Evolutionary conservation across 2,888 invertebrate genomes (phyloP).

Genomic region (Drosophila parthenogenetica): DNA sequence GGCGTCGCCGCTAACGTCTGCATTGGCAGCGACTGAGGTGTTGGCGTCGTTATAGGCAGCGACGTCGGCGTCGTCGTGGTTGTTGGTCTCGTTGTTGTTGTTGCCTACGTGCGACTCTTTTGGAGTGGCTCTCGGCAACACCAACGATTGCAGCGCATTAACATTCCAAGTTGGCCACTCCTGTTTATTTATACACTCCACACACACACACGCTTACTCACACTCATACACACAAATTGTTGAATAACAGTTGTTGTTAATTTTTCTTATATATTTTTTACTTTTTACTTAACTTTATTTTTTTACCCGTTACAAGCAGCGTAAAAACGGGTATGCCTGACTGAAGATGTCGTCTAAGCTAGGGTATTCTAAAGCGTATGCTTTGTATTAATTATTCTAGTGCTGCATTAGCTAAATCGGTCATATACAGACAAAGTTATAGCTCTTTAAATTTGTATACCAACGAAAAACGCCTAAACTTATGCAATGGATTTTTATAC

Average conservation of each 20-base stretch:
- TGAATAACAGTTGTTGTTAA: constrained; percentile 77
- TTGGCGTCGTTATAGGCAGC: constrained; percentile 13
- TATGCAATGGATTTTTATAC: not conserved
- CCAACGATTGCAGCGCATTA: constrained; percentile 76
- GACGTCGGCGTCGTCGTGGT: constrained; percentile 1
- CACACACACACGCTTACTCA: constrained; percentile 29
- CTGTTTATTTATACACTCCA: constrained; percentile 68
- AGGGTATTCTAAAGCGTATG: not conserved
- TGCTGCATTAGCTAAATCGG: not conserved
- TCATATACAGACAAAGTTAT: not conserved
- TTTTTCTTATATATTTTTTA: constrained; percentile 43
- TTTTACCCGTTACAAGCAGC: constrained; percentile 3
- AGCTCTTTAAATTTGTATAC: not conserved
- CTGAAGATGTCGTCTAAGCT: not conserved
- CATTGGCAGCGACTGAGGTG: constrained; percentile 3
- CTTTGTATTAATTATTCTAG: too few species aligned
- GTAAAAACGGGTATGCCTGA: not conserved
- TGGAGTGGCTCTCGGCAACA: constrained; percentile 66
- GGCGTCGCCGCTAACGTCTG: constrained; percentile 10
- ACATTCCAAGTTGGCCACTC: constrained; percentile 80
- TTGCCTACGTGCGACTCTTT: constrained; percentile 67
- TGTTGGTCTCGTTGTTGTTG: constrained; percentile 12
- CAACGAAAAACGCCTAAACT: not conserved
- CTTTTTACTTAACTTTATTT: constrained; percentile 61
- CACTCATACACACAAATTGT: constrained; percentile 52